Evolutionary conservation across 2,888 invertebrate genomes (phyloP), one percentile per base, ranked within the genome.

Genomic region (Acrobasis consociella): DNA sequence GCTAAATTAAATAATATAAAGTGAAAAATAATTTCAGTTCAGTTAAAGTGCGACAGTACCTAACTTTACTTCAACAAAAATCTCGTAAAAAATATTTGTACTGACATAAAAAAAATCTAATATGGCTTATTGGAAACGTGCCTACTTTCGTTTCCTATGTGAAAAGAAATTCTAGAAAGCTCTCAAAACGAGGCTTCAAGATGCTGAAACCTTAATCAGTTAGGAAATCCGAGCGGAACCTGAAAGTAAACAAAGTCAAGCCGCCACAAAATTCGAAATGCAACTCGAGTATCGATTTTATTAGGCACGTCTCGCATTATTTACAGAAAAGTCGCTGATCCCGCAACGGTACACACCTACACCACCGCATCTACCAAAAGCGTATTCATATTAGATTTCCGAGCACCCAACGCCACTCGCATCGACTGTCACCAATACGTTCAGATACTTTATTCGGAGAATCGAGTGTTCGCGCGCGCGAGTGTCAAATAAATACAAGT

Each of bases 361-460:
- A 73, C 76, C 71, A 75, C 74, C 77, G 81, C 86, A 86, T 89
- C 87, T 81, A 80, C 89, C 87, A 84, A 87, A 89, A 87, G 76
- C 83, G 89, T 88, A 91, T 91, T 89, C 90, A 91, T 91, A 90
- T 91, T 91, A 89, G 89, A 89, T 90, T 89, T 86, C 82, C 86
- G 83, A 86, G 83, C 82, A 81, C 78, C 81, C 86, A 85, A 86
- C 84, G 85, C 78, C 85, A 81, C 63, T 59, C 38, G 50, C 60
- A 42, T 59, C 53, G 55, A 49, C 55, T 61, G 55, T 53, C 49
- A 58, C 38, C 50, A 58, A 64, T 67, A 64, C 63, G 62, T 58
- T 62, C 62, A 85, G 81, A 90, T 87, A 89, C 86, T 88, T 88
- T 91, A 90, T 89, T 83, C 83, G 85, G 83, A 46, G 82, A 82